Conservation (phyloP, 2,113 vertebrate genomes). For the Syrmaticus mikado region DNA sequence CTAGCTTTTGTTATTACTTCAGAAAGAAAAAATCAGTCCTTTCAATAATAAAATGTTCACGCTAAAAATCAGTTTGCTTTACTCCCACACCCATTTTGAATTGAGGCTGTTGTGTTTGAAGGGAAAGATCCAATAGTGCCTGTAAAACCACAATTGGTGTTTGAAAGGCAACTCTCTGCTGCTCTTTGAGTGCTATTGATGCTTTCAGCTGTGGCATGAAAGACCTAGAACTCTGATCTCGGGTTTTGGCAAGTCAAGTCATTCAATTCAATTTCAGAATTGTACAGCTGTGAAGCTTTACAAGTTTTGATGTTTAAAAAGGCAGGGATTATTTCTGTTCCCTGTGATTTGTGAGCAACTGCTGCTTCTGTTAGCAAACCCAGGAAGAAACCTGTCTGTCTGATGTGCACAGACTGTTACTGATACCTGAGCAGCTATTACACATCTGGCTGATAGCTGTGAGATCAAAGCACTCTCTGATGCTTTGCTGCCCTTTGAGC, state of each 20-base stretch:
- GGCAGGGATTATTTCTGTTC: slow-evolving; percentile 65
- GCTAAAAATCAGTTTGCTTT: slow-evolving; percentile 10
- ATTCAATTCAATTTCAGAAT: slow-evolving; percentile 58
- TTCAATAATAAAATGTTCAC: neutral
- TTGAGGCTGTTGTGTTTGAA: slow-evolving; percentile 11
- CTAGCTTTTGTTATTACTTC: neutral
- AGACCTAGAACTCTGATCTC: slow-evolving; percentile 70
- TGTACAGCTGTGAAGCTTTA: slow-evolving; percentile 45
- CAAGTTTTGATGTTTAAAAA: slow-evolving; percentile 47
- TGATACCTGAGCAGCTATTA: slow-evolving; percentile 34
- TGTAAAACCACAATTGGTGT: neutral
- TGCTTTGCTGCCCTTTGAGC: slow-evolving; percentile 36
- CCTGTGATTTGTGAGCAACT: slow-evolving; percentile 37
- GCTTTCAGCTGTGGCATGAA: slow-evolving; percentile 61
- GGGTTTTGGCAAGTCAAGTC: slow-evolving; percentile 53
- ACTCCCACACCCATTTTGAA: slow-evolving; percentile 9
- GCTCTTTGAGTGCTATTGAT: slow-evolving; percentile 48
- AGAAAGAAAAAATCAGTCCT: neutral
- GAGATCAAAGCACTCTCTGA: neutral
- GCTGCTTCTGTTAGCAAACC: slow-evolving; percentile 42
- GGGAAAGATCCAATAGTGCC: neutral
- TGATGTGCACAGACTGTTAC: slow-evolving; percentile 45
- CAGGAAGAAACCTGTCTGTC: slow-evolving; percentile 58
- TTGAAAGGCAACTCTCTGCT: slow-evolving; percentile 52
- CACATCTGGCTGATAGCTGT: neutral